Base-by-base conservation (phyloP, 2,113 vertebrate genomes). In the Hydropotes inermis region DNA sequence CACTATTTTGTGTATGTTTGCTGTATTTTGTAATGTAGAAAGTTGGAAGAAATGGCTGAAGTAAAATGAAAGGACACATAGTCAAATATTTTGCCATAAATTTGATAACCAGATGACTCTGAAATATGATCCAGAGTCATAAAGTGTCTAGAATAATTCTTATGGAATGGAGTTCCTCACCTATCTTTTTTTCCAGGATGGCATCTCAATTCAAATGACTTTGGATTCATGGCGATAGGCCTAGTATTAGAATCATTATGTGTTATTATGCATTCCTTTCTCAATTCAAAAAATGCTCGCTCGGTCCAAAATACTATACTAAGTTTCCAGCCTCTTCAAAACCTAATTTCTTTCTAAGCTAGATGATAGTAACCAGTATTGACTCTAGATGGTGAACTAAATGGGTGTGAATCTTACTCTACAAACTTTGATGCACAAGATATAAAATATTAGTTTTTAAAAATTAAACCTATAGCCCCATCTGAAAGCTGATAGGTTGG, bases 21-120 rank as follows among this genome's bases (percentile, higher is more conserved):
- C 39, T 58, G n/a, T 88, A 81, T 81, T 91, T 94, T 2, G 19
- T 64, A 33, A 47, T 27, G 16, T 52, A 57, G 93, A 87, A 87
- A 89, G 36, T 21, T 82, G 92, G 28, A 47, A 96, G 55, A 76
- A 91, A 97, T 91, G 12, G 21, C 10, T 57, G 7, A 93, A 91
- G 43, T 92, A 94, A 96, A 96, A 36, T 82, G 70, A 27, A 87
- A 83, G 47, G 43, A 74, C 7, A 89, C 25, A 83, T 17, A 70
- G 3, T 78, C 79, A 30, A 54, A n/a, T 95, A 74, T 94, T 97
- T 97, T 96, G 50, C 57, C 28, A 85, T 87, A 87, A 90, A 83
- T 88, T 30, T 89, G 74, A 79, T 61, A 50, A n/a, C 57, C 91
- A 83, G 27, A 92, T 83, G 70, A 81, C 74, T 47, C 74, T 92